Conservation (phyloP, 2,113 vertebrate genomes). For the Fulmarus glacialis region DNA sequence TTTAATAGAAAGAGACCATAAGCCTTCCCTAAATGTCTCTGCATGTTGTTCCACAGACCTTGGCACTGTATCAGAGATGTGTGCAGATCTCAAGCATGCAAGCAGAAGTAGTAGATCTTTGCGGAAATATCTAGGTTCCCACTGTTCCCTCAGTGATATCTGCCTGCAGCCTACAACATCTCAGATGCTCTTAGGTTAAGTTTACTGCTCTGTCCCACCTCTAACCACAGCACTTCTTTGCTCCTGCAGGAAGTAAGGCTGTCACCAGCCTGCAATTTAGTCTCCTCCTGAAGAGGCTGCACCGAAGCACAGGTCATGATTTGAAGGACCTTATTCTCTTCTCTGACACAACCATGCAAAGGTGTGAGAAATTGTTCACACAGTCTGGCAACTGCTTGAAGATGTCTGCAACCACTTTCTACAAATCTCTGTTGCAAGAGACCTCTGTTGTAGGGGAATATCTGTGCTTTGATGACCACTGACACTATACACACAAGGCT, state of each 20-base stretch:
- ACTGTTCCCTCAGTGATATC: background rate
- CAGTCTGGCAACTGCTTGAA: background rate
- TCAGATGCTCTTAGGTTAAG: background rate
- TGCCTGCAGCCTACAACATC: background rate
- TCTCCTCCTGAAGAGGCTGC: background rate
- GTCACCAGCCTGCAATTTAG: background rate
- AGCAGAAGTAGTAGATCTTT: background rate
- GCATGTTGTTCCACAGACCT: background rate
- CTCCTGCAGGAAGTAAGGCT: background rate
- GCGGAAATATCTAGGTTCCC: background rate
- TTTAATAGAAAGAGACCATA: fast-evolving
- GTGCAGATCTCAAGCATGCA: background rate
- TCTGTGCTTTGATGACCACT: background rate
- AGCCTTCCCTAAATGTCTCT: background rate
- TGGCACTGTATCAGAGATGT: fast-evolving
- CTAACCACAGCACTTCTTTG: background rate
- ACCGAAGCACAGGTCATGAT: background rate
- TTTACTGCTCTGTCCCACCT: background rate
- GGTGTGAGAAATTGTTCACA: background rate
- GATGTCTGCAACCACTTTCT: background rate
- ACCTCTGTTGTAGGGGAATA: background rate
- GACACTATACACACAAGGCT: background rate
- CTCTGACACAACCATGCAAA: background rate
- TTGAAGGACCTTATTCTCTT: background rate
- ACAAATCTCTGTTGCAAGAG: background rate